Evolutionary conservation across 2,888 invertebrate genomes (phyloP).

Genomic region (Amorpha juglandis): DNA sequence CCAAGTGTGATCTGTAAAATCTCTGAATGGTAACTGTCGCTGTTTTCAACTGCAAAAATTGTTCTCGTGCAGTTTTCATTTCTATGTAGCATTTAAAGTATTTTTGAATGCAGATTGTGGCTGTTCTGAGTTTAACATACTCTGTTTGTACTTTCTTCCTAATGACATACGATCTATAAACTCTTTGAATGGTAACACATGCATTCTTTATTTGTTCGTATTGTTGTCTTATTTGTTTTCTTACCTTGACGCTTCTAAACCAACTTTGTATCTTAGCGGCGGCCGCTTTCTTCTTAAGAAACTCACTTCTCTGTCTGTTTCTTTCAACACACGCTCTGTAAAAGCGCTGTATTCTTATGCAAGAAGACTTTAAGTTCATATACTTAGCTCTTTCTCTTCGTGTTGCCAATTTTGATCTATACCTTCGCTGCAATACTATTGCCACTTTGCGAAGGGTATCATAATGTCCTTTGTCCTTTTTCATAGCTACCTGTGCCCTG

Average conservation of each 20-base stretch:
- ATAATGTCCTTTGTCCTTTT: conserved; percentile 46
- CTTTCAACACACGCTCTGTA: conserved; percentile 64
- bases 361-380: conserved; percentile 52
- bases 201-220: conserved; percentile 61
- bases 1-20: conserved; percentile 56
- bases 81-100: conserved; percentile 62
- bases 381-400: conserved; percentile 54
- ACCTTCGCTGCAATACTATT: conserved; percentile 68
- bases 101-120: conserved; percentile 65
- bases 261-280: conserved; percentile 72
- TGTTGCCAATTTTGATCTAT: conserved; percentile 66
- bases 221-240: conserved; percentile 50
- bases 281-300: conserved; percentile 57
- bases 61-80: conserved; percentile 56
- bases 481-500: conserved; percentile 62
- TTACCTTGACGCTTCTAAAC: conserved; percentile 64
- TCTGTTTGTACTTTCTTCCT: conserved; percentile 59
- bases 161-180: conserved; percentile 62
- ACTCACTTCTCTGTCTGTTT: conserved; percentile 54
- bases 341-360: conserved; percentile 64
- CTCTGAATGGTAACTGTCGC: conserved; percentile 56
- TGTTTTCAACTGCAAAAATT: conserved; percentile 54
- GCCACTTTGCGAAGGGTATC: conserved; percentile 54
- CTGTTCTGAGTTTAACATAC: conserved; percentile 60
- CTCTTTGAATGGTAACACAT: conserved; percentile 71